Evolutionary conservation across 2,113 vertebrate genomes (phyloP).

Genomic region (Petrocephalus zakoni): DNA sequence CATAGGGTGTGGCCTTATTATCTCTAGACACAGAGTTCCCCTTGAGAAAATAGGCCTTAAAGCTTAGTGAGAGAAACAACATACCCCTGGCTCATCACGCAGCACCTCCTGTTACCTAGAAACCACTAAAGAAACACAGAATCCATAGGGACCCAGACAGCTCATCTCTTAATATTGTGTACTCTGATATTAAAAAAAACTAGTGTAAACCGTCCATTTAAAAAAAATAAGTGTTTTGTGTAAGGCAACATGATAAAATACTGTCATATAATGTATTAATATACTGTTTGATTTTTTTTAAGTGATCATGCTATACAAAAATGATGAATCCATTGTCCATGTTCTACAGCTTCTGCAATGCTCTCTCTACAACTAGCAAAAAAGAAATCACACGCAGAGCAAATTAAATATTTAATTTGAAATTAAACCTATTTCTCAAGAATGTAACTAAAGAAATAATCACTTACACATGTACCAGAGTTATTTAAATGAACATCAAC

Average conservation of each 20-base stretch:
- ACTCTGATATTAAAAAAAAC: neutral
- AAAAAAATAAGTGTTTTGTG: neutral
- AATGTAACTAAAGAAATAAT: neutral
- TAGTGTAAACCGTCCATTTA: neutral
- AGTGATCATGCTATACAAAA: neutral
- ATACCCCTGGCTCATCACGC: neutral
- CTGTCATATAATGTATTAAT: neutral
- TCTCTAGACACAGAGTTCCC: neutral
- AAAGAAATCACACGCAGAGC: neutral
- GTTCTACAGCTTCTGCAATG: neutral
- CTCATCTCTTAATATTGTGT: neutral
- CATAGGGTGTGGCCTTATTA: neutral
- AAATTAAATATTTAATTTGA: neutral
- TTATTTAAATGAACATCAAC: neutral
- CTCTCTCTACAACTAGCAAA: neutral
- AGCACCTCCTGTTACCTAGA: slow-evolving; percentile 10
- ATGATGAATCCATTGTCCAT: neutral
- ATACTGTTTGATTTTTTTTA: neutral
- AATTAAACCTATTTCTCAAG: neutral
- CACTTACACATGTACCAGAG: neutral
- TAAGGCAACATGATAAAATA: neutral
- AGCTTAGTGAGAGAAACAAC: neutral
- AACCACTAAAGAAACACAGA: neutral
- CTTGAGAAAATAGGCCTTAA: neutral
- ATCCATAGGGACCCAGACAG: neutral